These are phyloP conservation scores for Criorhina ranunculi DNA, from an alignment of 2,888 invertebrate genomes.

Conservation along the genomic window DNA sequence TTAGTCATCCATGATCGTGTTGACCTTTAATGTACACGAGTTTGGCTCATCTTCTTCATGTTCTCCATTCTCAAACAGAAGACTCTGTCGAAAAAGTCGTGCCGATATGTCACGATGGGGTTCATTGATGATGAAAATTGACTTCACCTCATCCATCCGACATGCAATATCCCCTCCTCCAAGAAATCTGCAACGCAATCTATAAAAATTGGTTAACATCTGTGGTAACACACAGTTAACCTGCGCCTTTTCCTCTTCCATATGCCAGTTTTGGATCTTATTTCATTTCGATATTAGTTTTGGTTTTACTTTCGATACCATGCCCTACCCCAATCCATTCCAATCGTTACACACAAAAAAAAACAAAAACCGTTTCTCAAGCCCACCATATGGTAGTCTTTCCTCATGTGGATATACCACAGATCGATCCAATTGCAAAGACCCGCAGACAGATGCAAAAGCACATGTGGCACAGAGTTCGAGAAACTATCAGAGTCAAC, in stretches of 20 bases:
- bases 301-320: constrained; percentile 48
- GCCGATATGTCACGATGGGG: constrained; percentile 52
- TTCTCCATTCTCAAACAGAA: constrained; percentile 11
- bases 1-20: no score
- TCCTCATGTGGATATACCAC: constrained; percentile 4
- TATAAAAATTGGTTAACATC: constrained; percentile 47
- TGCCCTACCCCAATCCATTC: constrained; percentile 29
- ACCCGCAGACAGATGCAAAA: constrained; percentile 12
- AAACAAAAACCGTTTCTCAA: background rate
- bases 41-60: no score
- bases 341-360: background rate
- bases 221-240: constrained; percentile 45
- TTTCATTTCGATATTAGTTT: constrained; percentile 49
- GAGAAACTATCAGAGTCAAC: constrained; percentile 27
- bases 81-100: constrained; percentile 45
- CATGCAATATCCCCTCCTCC: constrained; percentile 18
- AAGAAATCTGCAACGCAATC: constrained; percentile 35
- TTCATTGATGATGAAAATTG: constrained; percentile 21
- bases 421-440: constrained; percentile 21
- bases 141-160: constrained; percentile 19
- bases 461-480: constrained; percentile 21
- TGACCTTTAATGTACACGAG: no score
- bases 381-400: background rate
- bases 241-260: constrained; percentile 24
- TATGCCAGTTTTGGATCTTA: constrained; percentile 48